Conservation (phyloP, 2,888 invertebrate species). For the Leucoptera coffeella region DNA sequence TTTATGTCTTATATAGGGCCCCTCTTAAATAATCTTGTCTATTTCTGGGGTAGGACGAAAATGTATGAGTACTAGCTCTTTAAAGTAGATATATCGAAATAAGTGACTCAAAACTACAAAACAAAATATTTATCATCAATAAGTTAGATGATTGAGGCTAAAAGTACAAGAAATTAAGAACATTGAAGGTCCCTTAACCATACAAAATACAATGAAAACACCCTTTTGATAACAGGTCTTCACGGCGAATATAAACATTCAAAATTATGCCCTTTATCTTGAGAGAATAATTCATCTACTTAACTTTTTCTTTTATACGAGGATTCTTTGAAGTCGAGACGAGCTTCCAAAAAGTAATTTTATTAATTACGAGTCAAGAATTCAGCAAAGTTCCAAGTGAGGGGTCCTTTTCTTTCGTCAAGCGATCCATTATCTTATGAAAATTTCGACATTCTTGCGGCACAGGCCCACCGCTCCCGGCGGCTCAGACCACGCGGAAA, state of each 20-base stretch:
- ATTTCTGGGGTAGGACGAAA: too few relatives aligned
- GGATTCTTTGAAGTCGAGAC: conserved; percentile 51
- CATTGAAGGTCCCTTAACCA: too few relatives aligned
- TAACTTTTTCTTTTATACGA: conserved; percentile 50
- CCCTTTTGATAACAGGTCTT: conserved; percentile 14
- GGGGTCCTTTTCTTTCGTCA: conserved; percentile 44
- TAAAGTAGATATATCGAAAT: not conserved
- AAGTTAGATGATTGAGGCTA: not conserved
- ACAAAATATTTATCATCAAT: not conserved
- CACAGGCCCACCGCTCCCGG: conserved; percentile 13
- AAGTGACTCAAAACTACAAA: not conserved
- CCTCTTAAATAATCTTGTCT: too few relatives aligned
- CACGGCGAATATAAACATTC: conserved; percentile 34
- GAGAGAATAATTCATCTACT: conserved; percentile 51
- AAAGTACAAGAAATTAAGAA: too few relatives aligned
- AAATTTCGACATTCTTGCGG: conserved; percentile 50
- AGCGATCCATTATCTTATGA: conserved; percentile 52
- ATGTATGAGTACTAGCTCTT: too few relatives aligned
- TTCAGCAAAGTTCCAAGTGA: conserved; percentile 47
- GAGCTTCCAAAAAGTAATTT: conserved; percentile 54
- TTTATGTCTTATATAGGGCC: too few relatives aligned
- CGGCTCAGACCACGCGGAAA: too few relatives aligned
- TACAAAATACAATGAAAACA: conserved; percentile 11
- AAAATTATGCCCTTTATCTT: conserved; percentile 46
- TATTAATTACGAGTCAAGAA: conserved; percentile 54